Evolutionary conservation across 2,113 vertebrate species (phyloP).

Genomic region (Crotalus tigris): DNA sequence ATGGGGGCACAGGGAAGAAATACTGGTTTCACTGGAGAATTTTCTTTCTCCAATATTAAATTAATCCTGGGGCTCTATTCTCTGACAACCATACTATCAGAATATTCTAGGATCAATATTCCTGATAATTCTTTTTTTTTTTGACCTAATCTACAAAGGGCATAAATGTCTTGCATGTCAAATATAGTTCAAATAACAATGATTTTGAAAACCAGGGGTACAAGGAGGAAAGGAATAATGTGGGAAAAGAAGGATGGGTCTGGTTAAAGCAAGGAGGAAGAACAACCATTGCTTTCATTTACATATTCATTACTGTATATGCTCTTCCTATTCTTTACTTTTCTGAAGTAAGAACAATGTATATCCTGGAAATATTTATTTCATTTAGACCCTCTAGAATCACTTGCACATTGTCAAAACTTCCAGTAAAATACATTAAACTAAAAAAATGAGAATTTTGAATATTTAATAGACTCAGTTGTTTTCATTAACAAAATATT

Average conservation of each 20-base stretch:
- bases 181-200: background rate
- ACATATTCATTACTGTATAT: background rate
- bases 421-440: background rate
- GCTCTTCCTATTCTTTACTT: background rate
- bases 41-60: background rate
- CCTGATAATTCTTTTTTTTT: background rate
- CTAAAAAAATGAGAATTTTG: background rate
- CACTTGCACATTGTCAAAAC: background rate
- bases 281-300: background rate
- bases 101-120: background rate
- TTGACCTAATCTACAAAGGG: background rate
- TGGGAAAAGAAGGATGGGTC: background rate
- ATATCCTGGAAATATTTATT: background rate
- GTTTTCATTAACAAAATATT: background rate
- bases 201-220: background rate
- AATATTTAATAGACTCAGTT: constrained; percentile 1
- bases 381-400: background rate
- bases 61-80: background rate
- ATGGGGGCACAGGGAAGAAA: background rate
- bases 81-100: background rate
- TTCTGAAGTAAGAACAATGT: background rate
- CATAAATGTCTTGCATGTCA: background rate
- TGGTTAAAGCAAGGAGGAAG: background rate
- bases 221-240: background rate
- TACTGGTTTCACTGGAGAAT: no score